A percentile compares a stretch with the other conserved stretches of the same genome.
phyloP scores from a whole-genome alignment of 2,797 vertebrate species.

The Adelosebastes latens region DNA sequence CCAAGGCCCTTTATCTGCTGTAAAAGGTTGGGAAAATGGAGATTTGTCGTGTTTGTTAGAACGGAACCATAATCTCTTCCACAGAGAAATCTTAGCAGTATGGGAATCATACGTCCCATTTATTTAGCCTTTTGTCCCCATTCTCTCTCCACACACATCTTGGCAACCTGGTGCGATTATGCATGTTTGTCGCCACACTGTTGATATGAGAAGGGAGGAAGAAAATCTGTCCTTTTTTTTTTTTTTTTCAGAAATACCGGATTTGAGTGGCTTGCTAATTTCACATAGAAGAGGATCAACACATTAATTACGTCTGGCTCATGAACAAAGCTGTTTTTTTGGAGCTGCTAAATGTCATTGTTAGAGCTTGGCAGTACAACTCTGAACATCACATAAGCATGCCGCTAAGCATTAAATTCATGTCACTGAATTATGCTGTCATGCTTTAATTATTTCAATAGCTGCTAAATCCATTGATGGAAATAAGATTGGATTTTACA shows the following conservation, averaged over 20 bases:
- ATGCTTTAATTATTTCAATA: conserved; percentile 44
- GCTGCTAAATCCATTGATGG: conserved; percentile 49
- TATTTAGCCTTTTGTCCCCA: conserved; percentile 54
- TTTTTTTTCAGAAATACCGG: conserved; percentile 24
- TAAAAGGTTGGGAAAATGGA: conserved; percentile 79
- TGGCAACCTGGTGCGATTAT: conserved; percentile 43
- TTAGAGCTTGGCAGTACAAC: conserved; percentile 56
- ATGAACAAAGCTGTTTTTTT: conserved; percentile 75
- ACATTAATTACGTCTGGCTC: conserved; percentile 73
- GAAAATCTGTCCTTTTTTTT: conserved; percentile 30
- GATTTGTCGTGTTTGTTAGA: conserved; percentile 80
- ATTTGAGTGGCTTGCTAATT: conserved; percentile 68
- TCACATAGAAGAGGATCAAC: conserved; percentile 65
- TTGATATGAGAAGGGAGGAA: conserved; percentile 42
- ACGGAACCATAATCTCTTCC: conserved; percentile 70
- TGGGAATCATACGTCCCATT: conserved; percentile 58
- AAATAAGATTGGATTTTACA: conserved; percentile 54
- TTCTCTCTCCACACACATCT: conserved; percentile 33
- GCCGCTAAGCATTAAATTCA: conserved; percentile 53
- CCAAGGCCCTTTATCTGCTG: conserved; percentile 74
- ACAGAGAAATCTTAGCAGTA: conserved; percentile 63
- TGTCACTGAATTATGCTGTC: conserved; percentile 52
- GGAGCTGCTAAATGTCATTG: conserved; percentile 69
- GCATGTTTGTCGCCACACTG: conserved; percentile 27
- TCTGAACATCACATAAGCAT: conserved; percentile 60